Percentiles rank a stretch among this genome's conserved stretches.
Conservation (phyloP, 2,113 vertebrate species). For the Pseudorectes ferrugineus region DNA sequence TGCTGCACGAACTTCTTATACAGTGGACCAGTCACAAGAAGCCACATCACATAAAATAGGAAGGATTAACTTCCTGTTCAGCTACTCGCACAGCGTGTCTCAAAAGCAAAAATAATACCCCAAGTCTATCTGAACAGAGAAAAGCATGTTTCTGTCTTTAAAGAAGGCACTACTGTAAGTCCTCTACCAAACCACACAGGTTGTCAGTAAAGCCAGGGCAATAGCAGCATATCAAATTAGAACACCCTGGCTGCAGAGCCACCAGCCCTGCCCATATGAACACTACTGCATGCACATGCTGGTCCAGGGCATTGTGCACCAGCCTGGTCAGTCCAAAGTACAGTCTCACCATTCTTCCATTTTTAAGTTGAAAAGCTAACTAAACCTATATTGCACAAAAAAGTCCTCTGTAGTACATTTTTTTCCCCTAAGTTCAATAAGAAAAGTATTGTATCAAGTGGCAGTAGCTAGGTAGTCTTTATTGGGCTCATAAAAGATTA, state of each 20-base stretch:
- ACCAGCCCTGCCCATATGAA: rapidly evolving
- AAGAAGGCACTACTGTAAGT: neutral
- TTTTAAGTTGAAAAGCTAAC: neutral
- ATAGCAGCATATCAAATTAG: neutral
- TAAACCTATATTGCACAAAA: neutral
- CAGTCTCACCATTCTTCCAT: neutral
- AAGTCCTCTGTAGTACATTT: neutral
- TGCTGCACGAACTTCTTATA: neutral
- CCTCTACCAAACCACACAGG: neutral
- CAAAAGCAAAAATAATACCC: neutral
- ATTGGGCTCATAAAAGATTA: constrained; percentile 54
- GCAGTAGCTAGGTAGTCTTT: constrained; percentile 33
- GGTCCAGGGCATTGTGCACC: neutral
- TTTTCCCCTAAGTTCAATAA: constrained; percentile 19
- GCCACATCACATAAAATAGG: neutral
- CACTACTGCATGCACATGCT: neutral
- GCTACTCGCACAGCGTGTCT: neutral
- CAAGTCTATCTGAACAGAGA: neutral
- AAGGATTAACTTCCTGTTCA: neutral
- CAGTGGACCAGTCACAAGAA: neutral
- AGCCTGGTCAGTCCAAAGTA: neutral
- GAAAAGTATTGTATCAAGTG: constrained; percentile 30
- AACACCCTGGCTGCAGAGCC: neutral
- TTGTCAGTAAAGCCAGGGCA: neutral
- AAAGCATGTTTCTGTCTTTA: neutral